Conservation (phyloP, 2,113 vertebrate species). For the Hipposideros armiger region DNA sequence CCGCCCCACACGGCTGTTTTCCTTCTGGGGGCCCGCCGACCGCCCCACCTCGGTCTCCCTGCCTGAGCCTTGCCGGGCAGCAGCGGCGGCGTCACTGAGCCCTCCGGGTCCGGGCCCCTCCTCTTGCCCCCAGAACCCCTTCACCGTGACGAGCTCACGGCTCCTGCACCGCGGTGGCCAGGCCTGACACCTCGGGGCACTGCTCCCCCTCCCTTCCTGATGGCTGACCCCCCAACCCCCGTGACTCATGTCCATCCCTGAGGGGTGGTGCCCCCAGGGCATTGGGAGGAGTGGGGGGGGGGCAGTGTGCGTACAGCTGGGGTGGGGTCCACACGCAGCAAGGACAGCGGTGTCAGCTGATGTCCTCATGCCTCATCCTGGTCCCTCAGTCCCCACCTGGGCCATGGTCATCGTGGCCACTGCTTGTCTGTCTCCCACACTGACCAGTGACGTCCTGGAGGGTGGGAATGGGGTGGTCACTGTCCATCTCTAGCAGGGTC, state of each 20-base stretch:
- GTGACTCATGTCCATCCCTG: not conserved
- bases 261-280: not conserved
- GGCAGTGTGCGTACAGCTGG: not conserved
- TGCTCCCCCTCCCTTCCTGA: not conserved
- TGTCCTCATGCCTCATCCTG: not conserved
- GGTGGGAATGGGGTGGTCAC: not conserved
- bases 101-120: fast-evolving
- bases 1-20: not conserved
- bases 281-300: too few species aligned
- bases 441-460: not conserved
- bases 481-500: not conserved
- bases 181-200: not conserved
- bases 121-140: not conserved
- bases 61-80: not conserved
- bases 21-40: not conserved
- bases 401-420: not conserved
- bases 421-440: not conserved
- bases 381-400: not conserved
- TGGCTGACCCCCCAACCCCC: not conserved
- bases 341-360: too few species aligned
- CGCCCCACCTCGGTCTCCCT: fast-evolving
- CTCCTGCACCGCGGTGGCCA: not conserved
- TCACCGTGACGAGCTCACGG: fast-evolving
- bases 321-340: not conserved
- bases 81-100: not conserved